These are phyloP conservation scores for Aspiorhynchus laticeps DNA, from an alignment of 2,113 vertebrate genomes.

Conservation along the genomic window DNA sequence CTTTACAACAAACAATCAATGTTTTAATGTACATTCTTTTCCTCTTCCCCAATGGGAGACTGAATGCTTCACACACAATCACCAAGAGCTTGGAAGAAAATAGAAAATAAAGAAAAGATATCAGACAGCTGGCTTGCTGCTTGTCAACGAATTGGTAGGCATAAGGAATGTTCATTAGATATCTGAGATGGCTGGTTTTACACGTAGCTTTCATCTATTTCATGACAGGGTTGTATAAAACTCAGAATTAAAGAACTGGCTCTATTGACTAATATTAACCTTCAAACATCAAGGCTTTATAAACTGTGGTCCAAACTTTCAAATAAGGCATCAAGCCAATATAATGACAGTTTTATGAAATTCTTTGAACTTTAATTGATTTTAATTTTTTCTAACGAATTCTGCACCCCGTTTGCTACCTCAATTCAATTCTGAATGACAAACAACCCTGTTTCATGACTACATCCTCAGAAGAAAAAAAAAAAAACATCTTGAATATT, in stretches of 20 bases:
- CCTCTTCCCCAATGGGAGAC: background rate
- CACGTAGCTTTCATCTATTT: background rate
- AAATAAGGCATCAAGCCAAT: background rate
- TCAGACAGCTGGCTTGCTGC: background rate
- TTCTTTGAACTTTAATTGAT: background rate
- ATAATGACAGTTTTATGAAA: background rate
- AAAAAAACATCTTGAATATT: background rate
- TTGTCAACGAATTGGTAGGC: background rate
- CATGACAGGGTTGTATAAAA: background rate
- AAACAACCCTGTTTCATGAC: slow-evolving; percentile 2
- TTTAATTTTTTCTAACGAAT: too few relatives aligned
- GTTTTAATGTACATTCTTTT: slow-evolving; percentile 23
- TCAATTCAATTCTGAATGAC: background rate
- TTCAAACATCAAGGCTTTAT: background rate
- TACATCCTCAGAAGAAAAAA: background rate
- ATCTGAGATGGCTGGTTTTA: background rate
- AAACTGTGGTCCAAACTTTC: background rate
- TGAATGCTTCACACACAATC: background rate
- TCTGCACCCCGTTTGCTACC: background rate
- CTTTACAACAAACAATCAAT: slow-evolving; percentile 31
- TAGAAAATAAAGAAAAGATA: background rate
- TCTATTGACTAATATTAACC: background rate
- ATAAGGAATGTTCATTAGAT: background rate
- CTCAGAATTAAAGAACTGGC: background rate
- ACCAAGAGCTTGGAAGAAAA: background rate